Evolutionary conservation across 2,888 invertebrate genomes (phyloP), one percentile per base, ranked within the genome.

Genomic region (Dynastes maya): DNA sequence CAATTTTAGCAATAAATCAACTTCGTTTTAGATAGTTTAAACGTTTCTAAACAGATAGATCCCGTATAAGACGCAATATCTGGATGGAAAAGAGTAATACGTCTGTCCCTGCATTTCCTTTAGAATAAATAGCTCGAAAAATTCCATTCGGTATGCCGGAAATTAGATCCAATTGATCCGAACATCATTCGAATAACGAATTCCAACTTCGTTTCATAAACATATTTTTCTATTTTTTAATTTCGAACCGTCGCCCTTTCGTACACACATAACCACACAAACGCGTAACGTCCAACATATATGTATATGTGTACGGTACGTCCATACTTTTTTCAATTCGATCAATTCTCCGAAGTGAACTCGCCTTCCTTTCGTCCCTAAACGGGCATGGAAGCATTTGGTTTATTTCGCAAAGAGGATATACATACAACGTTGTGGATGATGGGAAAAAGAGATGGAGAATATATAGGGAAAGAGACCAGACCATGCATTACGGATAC

Each of bases 401-500:
- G 55, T 32, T 71, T 32, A 58, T 71, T 71, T 53, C 55, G 55
- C 22, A 22, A 58, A 58, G 55, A 58, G 55, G 27, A 58, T 58
- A 55, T 37, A 58, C 37, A 37, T 55, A 37, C 37, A 71, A 0
- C 32, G 70, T n/a, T 16, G 16, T 55, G 55, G 45, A 40, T 6
- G 65, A n/a, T 6, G 40, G 32, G 49, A 63, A 9, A 27, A 13
- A 45, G 61, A 74, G 37, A 45, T 45, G 45, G 45, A 11, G 11
- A 45, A 11, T 11, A 11, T 45, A 8, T 11, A 11, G 45, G 2
- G 45, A 11, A 16, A 72, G 58, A 72, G 72, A 40, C n/a, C 11
- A 63, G 27, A 27, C 61, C 16, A 74, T 74, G 61, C 45, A 74
- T 61, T 61, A 40, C 58, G 27, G 61, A 72, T 45, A 72, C 45